A percentile compares a stretch with the other conserved stretches of the same genome.
These are phyloP conservation scores for Botrylloides violaceus DNA, from an alignment of 23 tunicate species.

Conservation along the genomic window DNA sequence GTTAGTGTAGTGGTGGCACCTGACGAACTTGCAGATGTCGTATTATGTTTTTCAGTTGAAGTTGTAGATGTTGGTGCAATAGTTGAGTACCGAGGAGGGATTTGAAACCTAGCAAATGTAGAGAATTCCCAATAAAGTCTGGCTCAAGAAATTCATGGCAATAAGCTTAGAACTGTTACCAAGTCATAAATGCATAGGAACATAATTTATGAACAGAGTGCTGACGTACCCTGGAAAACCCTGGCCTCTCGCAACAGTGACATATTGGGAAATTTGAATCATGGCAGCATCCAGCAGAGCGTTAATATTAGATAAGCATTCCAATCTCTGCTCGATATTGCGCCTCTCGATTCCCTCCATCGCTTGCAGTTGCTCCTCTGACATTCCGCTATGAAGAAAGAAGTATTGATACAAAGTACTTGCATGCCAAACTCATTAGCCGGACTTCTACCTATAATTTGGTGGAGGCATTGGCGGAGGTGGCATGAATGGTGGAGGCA, in stretches of 20 bases:
- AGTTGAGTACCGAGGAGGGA: neutral
- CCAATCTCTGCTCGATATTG: constrained; percentile 65
- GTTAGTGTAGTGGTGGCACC: neutral
- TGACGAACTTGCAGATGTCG: neutral
- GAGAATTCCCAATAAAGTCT: no score
- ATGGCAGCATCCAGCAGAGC: constrained; percentile 75
- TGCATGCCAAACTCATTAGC: neutral
- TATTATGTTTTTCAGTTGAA: neutral
- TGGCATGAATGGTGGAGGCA: constrained; percentile 29
- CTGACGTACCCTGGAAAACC: constrained; percentile 13
- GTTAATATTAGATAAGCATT: constrained; percentile 74
- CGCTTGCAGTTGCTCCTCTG: constrained; percentile 57
- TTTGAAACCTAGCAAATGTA: neutral
- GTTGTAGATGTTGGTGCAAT: neutral
- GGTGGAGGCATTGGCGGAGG: constrained; percentile 66
- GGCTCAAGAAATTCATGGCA: neutral
- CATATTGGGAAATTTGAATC: constrained; percentile 55
- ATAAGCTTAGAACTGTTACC: no score
- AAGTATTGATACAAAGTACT: neutral
- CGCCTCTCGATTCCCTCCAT: constrained; percentile 80
- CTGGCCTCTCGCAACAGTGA: constrained; percentile 31
- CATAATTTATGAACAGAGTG: neutral
- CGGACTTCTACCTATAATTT: constrained; percentile 26
- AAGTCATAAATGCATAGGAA: neutral
- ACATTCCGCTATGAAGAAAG: constrained; percentile 36